A percentile compares a stretch with the other conserved stretches of the same genome.
Evolutionary conservation across 1,140 invertebrate genomes (phyloP).

Genomic region (Platyscapa corneri): DNA sequence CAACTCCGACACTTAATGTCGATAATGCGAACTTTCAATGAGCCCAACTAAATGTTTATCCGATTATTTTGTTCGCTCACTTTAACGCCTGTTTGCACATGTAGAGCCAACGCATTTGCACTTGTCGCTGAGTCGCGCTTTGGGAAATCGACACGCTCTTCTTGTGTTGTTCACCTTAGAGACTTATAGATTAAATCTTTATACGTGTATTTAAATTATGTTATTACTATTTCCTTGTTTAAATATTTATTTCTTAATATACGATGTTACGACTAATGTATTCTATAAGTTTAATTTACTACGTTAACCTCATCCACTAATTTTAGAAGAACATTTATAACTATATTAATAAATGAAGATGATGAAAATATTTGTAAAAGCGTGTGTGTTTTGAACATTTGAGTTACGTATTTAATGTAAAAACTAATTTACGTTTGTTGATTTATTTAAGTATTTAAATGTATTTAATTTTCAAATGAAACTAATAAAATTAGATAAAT

Average conservation of each 20-base stretch:
- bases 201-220: neutral
- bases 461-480: no score
- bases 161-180: neutral
- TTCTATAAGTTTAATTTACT: neutral
- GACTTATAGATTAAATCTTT: neutral
- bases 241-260: no score
- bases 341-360: no score
- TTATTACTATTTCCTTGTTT: neutral
- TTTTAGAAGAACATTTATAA: no score
- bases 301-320: no score
- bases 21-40: neutral
- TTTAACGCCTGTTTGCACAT: conserved; percentile 25
- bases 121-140: conserved; percentile 20
- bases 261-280: neutral
- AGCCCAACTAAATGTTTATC: conserved; percentile 23
- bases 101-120: conserved; percentile 20
- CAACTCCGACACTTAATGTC: neutral
- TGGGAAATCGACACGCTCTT: conserved; percentile 17
- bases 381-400: no score
- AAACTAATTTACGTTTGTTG: no score
- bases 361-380: no score
- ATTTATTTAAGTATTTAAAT: no score
- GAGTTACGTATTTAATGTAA: no score
- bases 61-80: neutral
- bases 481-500: neutral